Percentiles rank a stretch among this genome's conserved stretches.
These are phyloP conservation scores for Bombus breviceps DNA, from an alignment of 1,140 invertebrate genomes.

Conservation along the genomic window DNA sequence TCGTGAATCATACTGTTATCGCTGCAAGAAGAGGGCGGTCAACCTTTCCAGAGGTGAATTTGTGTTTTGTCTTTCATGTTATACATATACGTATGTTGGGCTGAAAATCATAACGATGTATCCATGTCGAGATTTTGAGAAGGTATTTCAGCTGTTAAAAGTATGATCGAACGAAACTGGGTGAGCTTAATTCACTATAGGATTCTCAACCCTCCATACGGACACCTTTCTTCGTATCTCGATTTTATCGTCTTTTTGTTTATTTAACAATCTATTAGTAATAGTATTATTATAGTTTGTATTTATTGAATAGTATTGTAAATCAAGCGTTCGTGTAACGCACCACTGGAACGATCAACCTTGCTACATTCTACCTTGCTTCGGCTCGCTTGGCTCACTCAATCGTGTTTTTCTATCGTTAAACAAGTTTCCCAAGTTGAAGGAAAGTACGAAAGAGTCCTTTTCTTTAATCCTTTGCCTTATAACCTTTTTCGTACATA, in stretches of 20 bases:
- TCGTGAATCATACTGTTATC: slow-evolving; percentile 19
- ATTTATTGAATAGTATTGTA: neutral
- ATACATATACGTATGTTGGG: too few relatives aligned
- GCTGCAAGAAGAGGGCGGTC: neutral
- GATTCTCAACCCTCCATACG: too few relatives aligned
- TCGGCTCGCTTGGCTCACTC: neutral
- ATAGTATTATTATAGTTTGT: neutral
- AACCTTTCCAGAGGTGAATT: neutral
- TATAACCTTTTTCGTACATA: neutral
- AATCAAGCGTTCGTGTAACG: neutral
- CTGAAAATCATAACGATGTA: too few relatives aligned
- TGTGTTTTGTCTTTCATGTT: too few relatives aligned
- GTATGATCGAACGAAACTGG: too few relatives aligned
- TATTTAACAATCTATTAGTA: too few relatives aligned
- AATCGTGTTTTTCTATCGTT: neutral
- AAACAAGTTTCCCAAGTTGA: neutral
- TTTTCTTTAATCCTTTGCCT: neutral
- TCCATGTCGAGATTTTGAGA: too few relatives aligned
- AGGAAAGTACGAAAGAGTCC: too few relatives aligned
- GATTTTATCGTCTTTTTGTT: too few relatives aligned
- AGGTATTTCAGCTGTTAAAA: too few relatives aligned
- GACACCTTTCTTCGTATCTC: too few relatives aligned
- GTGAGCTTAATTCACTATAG: too few relatives aligned
- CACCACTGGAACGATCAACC: neutral
- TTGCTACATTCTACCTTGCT: neutral